These are phyloP conservation scores for Scaptomyza flava DNA, from an alignment of 2,888 invertebrate species.

Conservation along the genomic window DNA sequence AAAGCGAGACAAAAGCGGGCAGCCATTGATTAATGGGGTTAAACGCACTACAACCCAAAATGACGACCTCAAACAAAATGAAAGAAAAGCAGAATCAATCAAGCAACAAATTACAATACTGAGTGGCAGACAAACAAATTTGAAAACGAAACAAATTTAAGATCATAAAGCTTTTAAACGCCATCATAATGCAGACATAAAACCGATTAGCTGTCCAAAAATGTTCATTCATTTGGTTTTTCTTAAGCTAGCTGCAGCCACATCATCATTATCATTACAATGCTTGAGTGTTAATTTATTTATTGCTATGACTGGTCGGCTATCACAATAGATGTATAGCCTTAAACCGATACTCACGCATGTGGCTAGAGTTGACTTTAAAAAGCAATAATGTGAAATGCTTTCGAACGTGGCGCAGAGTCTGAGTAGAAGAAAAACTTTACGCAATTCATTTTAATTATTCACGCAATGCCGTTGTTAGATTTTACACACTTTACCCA, in stretches of 20 bases:
- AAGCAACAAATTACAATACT: constrained; percentile 60
- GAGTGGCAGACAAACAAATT: constrained; percentile 20
- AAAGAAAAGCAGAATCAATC: constrained; percentile 60
- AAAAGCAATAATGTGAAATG: constrained; percentile 68
- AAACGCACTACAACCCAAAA: constrained; percentile 38
- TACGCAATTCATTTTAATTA: constrained; percentile 75
- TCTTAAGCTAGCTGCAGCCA: background rate
- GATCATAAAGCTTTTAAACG: constrained; percentile 56
- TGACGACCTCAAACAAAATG: constrained; percentile 19
- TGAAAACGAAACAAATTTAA: constrained; percentile 42
- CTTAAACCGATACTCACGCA: constrained; percentile 9
- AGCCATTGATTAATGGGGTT: constrained; percentile 72
- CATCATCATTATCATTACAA: constrained; percentile 25
- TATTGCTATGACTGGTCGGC: constrained; percentile 60
- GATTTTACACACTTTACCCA: constrained; percentile 62
- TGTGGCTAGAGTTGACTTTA: constrained; percentile 54
- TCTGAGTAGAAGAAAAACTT: constrained; percentile 38
- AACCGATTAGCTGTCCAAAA: constrained; percentile 53
- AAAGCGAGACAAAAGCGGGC: constrained; percentile 49
- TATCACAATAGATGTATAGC: constrained; percentile 60
- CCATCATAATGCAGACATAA: constrained; percentile 31
- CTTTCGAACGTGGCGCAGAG: constrained; percentile 23
- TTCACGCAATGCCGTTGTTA: constrained; percentile 66
- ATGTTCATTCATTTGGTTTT: constrained; percentile 52
- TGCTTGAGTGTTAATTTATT: constrained; percentile 65